Conservation (phyloP, 2,797 vertebrate genomes). For the Sebastes flavidus region DNA sequence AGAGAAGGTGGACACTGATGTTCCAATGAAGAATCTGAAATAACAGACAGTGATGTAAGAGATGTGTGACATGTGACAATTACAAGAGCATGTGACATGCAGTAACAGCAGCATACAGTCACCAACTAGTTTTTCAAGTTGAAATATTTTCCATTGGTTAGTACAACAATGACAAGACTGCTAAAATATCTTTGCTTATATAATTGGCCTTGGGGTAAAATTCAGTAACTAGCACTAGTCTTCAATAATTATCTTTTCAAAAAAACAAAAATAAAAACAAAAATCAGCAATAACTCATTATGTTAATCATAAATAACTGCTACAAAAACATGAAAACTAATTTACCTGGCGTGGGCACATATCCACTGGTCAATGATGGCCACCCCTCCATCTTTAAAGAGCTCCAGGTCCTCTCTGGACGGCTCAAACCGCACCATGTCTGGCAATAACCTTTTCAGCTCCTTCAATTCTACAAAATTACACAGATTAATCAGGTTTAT, state of each 20-base stretch:
- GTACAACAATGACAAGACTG: background rate
- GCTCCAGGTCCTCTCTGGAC: constrained; percentile 87
- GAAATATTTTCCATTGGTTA: background rate
- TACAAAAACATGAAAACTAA: background rate
- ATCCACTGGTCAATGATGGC: constrained; percentile 99
- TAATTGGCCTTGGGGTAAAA: background rate
- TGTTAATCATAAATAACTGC: background rate
- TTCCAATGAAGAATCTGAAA: constrained; percentile 93
- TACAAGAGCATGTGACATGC: background rate
- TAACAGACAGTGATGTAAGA: background rate
- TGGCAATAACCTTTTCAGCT: constrained; percentile 87
- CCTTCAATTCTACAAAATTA: constrained; percentile 80
- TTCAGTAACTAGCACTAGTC: too few species aligned
- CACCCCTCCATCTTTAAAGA: constrained; percentile 93
- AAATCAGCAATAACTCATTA: background rate
- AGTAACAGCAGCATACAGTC: background rate
- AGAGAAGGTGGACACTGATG: constrained; percentile 96
- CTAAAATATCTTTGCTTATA: background rate
- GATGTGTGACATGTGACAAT: background rate
- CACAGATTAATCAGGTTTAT: background rate
- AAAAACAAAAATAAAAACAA: background rate
- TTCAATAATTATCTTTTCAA: background rate
- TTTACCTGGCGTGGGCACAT: constrained; percentile 93
- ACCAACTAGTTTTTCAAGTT: constrained; percentile 30
- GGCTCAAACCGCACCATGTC: constrained; percentile 92